phyloP scores from a whole-genome alignment of 2,888 invertebrate species.

The Podabrus alpinus region DNA sequence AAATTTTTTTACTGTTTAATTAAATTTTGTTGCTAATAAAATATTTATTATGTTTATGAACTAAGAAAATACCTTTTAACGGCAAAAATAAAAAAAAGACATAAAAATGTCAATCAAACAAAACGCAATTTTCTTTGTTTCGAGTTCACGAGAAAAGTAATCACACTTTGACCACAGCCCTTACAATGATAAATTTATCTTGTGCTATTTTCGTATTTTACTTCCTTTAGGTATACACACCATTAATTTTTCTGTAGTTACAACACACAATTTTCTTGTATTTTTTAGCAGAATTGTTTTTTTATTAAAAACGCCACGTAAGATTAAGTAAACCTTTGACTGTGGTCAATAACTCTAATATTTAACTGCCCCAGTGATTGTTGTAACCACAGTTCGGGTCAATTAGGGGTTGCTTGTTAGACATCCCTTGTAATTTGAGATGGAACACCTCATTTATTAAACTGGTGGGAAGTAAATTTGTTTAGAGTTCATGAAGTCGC shows the following conservation, averaged over 20 bases:
- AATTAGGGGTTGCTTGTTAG: background rate
- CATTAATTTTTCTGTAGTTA: slow-evolving; percentile 15
- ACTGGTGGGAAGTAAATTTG: background rate
- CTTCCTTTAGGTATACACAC: slow-evolving; percentile 12
- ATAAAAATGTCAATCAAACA: background rate
- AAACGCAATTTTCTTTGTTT: slow-evolving; percentile 19
- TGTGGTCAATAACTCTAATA: background rate
- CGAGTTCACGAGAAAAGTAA: slow-evolving; percentile 12
- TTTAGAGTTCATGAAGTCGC: background rate
- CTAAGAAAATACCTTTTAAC: background rate
- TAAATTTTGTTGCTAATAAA: background rate
- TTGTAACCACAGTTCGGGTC: background rate
- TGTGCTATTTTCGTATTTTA: slow-evolving; percentile 7
- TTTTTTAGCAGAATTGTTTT: background rate
- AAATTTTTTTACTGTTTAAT: background rate
- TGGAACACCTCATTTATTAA: background rate
- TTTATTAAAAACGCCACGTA: background rate
- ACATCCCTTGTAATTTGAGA: background rate
- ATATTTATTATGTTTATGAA: background rate
- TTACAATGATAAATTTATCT: slow-evolving; percentile 19
- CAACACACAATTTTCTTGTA: slow-evolving; percentile 9
- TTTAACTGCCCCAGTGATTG: background rate
- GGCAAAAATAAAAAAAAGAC: background rate
- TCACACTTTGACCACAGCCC: slow-evolving; percentile 18
- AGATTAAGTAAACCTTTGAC: background rate